Evolutionary conservation across 2,888 invertebrate genomes (phyloP).

Genomic region (Cantharis rufa): DNA sequence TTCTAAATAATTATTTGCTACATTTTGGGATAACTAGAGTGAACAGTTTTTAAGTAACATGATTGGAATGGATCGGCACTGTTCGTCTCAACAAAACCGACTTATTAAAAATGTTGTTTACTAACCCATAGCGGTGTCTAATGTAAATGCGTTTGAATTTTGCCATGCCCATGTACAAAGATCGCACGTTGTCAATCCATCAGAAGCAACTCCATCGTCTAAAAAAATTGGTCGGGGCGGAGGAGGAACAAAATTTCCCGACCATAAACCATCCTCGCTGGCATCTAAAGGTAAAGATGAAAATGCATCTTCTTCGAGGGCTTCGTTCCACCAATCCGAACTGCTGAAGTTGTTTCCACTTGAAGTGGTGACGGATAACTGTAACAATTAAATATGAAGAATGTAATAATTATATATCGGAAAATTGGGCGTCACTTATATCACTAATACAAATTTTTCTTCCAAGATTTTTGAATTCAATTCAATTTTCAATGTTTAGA

Average conservation of each 20-base stretch:
- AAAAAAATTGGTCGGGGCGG: constrained; percentile 70
- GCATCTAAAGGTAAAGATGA: constrained; percentile 44
- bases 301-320: constrained; percentile 38
- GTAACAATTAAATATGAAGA: not conserved
- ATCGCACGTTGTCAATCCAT: constrained; percentile 75
- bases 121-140: constrained; percentile 66
- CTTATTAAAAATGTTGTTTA: too few relatives aligned
- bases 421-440: too few relatives aligned
- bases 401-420: not conserved
- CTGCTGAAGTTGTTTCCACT: constrained; percentile 36
- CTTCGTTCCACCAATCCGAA: constrained; percentile 37
- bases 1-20: not conserved
- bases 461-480: too few relatives aligned
- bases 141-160: constrained; percentile 52
- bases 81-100: too few relatives aligned
- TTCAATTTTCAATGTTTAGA: not conserved
- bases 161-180: constrained; percentile 75
- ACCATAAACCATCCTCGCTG: constrained; percentile 52
- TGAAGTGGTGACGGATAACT: constrained; percentile 41
- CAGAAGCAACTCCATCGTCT: constrained; percentile 66
- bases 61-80: too few relatives aligned
- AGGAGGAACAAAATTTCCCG: constrained; percentile 65
- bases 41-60: too few relatives aligned
- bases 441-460: too few relatives aligned
- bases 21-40: not conserved